Conservation (phyloP, 2,113 vertebrate species). For the Rhinolophus ferrumequinum region DNA sequence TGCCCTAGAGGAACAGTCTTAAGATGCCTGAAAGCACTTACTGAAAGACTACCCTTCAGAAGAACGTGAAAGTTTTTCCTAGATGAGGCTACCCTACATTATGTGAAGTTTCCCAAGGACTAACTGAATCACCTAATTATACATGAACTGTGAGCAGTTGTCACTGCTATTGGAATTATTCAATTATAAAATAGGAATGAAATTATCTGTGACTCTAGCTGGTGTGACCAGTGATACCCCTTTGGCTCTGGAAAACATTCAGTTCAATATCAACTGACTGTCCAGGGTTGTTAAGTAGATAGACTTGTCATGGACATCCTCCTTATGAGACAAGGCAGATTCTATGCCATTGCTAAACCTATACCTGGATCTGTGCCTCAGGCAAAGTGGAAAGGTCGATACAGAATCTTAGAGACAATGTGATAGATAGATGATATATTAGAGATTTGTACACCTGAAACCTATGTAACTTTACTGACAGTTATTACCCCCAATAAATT, state of each 20-base stretch:
- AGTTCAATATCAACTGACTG: not conserved
- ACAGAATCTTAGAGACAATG: not conserved
- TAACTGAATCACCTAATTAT: not conserved
- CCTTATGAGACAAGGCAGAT: accelerated
- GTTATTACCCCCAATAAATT: too few species aligned
- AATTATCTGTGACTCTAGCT: not conserved
- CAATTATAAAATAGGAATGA: not conserved
- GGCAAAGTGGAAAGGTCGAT: not conserved
- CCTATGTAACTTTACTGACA: too few species aligned
- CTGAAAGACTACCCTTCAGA: not conserved
- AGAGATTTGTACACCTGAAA: too few species aligned
- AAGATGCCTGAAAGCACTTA: not conserved
- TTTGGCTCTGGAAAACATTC: not conserved
- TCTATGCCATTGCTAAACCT: not conserved
- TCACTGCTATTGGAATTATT: not conserved
- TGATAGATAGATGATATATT: too few species aligned
- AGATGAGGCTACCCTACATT: not conserved
- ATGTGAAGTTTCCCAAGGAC: not conserved
- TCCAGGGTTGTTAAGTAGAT: not conserved
- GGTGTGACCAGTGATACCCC: not conserved
- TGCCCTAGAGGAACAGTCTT: not conserved
- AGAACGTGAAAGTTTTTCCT: not conserved
- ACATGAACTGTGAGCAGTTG: not conserved
- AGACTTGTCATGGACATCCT: not conserved
- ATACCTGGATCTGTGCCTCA: not conserved